These are phyloP conservation scores for Eupleurogrammus muticus DNA, from an alignment of 2,797 vertebrate genomes.

Conservation along the genomic window DNA sequence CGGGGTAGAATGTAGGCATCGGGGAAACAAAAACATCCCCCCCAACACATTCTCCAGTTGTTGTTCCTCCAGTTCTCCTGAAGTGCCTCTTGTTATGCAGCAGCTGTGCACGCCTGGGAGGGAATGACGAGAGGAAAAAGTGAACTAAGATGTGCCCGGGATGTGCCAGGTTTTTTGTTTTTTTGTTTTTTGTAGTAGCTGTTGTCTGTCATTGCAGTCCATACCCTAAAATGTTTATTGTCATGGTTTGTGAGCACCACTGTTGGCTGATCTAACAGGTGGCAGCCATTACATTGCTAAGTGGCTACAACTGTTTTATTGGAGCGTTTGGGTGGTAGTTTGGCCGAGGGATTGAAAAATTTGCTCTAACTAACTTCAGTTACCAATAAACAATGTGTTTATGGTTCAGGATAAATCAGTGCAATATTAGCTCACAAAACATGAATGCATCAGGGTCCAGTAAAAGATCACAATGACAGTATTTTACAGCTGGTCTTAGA, in stretches of 20 bases:
- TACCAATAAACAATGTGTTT: slow-evolving; percentile 20
- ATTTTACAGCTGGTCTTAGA: not conserved
- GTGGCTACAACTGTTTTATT: not conserved
- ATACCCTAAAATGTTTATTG: slow-evolving; percentile 16
- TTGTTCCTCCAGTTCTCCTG: slow-evolving; percentile 51
- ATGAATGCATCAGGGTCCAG: not conserved
- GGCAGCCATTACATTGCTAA: slow-evolving; percentile 13
- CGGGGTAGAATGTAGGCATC: slow-evolving; percentile 52
- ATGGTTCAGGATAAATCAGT: slow-evolving; percentile 13
- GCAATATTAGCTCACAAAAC: not conserved
- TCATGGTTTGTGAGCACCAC: slow-evolving; percentile 11
- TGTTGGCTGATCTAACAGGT: slow-evolving; percentile 22
- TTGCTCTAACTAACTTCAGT: not conserved
- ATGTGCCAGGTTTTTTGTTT: slow-evolving; percentile 61
- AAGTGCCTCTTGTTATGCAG: slow-evolving; percentile 65
- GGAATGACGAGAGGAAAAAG: slow-evolving; percentile 76
- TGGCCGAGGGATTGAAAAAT: slow-evolving; percentile 9
- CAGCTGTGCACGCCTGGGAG: slow-evolving; percentile 64
- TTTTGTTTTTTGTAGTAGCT: slow-evolving; percentile 53
- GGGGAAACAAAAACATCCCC: slow-evolving; percentile 58
- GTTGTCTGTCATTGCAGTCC: slow-evolving; percentile 30
- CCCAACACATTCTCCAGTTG: slow-evolving; percentile 23
- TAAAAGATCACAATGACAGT: not conserved
- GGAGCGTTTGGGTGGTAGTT: not conserved
- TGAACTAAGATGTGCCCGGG: slow-evolving; percentile 68